Base-by-base conservation (phyloP, 2,797 vertebrate genomes). In the Acestrorhynchus altus region DNA sequence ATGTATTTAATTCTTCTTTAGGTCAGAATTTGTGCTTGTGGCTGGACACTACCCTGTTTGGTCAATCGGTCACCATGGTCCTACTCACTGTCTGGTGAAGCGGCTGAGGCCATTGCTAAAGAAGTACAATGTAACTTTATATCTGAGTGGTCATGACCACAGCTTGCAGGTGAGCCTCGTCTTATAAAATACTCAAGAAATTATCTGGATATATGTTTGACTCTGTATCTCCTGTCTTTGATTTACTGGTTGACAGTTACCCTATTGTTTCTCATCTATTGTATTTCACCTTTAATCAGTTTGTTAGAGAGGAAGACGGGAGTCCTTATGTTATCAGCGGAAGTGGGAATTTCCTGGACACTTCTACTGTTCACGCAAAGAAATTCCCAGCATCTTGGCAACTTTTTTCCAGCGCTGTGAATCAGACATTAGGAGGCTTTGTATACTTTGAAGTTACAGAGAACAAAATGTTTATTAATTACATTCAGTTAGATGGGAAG, bases 11-110 rank as follows among this genome's bases (percentile, higher is more conserved):
- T 56, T 76, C 0, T 28, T 18, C 71, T 20, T 51, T 74, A 93
- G 90, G 86, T 90, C 92, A 31, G 90, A 91, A 52, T 93, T 86
- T 46, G 74, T 92, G 4, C 46, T 92, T 65, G 91, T 92, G 56
- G 91, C 90, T 12, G 91, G 91, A 57, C 92, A 93, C 61, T 93
- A 91, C 74, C 91, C 92, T 1, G 88, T 93, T 16, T 92, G 91
- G 92, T 92, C 91, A n/a, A 87, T 92, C 1, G 91, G 92, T 4
- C 76, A 91, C 76, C 92, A 93, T 10, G 91, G 92, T 15, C 91
- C 92, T 4, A 91, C 92, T 8, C 52, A 22, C 1, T 91, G 89
- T 74, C 87, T 93, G 61, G 77, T 91, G 18, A 51, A 90, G 4
- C 74, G 81, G 31, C 84, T 92, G 66, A 89, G 89, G 18, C 90